Conservation (phyloP, 2,113 vertebrate genomes). For the Xyliphius kryptos region DNA sequence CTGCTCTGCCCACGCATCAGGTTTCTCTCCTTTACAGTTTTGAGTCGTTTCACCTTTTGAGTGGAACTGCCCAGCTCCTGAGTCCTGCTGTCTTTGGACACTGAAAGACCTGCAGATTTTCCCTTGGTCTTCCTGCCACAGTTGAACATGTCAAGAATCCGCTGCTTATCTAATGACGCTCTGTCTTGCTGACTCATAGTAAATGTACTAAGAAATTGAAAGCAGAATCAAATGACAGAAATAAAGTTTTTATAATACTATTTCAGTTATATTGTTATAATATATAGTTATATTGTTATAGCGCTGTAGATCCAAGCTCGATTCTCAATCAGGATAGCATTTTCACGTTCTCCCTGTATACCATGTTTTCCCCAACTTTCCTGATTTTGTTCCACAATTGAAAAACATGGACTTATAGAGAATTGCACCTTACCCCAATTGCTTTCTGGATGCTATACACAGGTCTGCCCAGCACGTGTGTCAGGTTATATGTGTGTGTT, state of each 20-base stretch:
- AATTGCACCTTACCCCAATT: no score
- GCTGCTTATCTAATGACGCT: slow-evolving; percentile 36
- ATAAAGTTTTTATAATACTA: background rate
- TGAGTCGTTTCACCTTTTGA: slow-evolving; percentile 58
- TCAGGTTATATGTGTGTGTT: no score
- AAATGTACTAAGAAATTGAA: slow-evolving; percentile 19
- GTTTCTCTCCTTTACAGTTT: slow-evolving; percentile 62
- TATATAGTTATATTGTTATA: no score
- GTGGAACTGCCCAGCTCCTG: slow-evolving; percentile 5
- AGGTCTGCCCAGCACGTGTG: no score
- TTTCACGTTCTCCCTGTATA: no score
- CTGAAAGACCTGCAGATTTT: slow-evolving; percentile 22
- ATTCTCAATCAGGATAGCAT: no score
- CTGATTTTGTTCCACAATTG: no score
- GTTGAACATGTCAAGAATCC: slow-evolving; percentile 20
- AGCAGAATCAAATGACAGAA: slow-evolving; percentile 9
- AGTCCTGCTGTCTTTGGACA: slow-evolving; percentile 1
- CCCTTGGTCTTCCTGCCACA: slow-evolving; percentile 28
- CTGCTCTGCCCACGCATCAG: slow-evolving; percentile 38
- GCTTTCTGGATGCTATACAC: no score
- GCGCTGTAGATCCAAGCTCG: no score
- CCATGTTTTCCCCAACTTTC: no score
- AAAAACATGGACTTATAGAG: no score
- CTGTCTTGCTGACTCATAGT: slow-evolving; percentile 46
- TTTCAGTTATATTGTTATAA: background rate